phyloP scores from a whole-genome alignment of 2,113 vertebrate species.

The Melanerpes formicivorus region DNA sequence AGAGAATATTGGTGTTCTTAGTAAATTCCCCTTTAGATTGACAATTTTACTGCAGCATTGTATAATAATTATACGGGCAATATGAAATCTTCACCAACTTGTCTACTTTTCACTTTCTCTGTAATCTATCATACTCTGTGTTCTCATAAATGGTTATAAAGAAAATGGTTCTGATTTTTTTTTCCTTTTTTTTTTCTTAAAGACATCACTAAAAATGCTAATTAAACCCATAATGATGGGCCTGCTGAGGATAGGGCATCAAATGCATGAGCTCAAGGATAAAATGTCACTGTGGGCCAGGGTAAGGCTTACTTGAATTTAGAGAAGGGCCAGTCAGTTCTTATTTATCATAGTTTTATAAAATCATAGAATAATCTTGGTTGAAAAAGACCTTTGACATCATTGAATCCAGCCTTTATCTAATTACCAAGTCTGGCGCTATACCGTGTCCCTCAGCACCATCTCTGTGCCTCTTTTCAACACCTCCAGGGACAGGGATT shows the following conservation, averaged over 20 bases:
- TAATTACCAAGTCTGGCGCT: too few species aligned
- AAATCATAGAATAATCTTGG: too few species aligned
- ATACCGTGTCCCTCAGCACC: too few species aligned
- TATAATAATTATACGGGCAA: conserved; percentile 22
- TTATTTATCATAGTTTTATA: not conserved
- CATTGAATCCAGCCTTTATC: too few species aligned
- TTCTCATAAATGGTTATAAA: conserved; percentile 49
- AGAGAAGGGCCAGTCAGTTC: not conserved
- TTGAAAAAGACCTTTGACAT: too few species aligned
- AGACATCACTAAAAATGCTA: conserved; percentile 45
- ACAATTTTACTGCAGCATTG: conserved; percentile 10
- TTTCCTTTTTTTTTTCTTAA: not conserved
- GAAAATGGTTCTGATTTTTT: conserved; percentile 43
- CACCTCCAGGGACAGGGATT: too few species aligned
- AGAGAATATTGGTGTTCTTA: not conserved
- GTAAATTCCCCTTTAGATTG: not conserved
- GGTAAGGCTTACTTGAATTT: not conserved
- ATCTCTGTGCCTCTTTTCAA: too few species aligned
- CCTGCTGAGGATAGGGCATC: conserved; percentile 10
- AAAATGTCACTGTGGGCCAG: conserved; percentile 24
- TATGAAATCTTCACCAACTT: conserved; percentile 55
- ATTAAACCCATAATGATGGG: conserved; percentile 21
- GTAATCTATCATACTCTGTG: conserved; percentile 34
- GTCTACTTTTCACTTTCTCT: conserved; percentile 34
- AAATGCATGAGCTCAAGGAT: conserved; percentile 11